Percentiles rank a stretch among this genome's conserved stretches.
Conservation (phyloP, 2,888 invertebrate genomes). For the Stictocephala bisonia region DNA sequence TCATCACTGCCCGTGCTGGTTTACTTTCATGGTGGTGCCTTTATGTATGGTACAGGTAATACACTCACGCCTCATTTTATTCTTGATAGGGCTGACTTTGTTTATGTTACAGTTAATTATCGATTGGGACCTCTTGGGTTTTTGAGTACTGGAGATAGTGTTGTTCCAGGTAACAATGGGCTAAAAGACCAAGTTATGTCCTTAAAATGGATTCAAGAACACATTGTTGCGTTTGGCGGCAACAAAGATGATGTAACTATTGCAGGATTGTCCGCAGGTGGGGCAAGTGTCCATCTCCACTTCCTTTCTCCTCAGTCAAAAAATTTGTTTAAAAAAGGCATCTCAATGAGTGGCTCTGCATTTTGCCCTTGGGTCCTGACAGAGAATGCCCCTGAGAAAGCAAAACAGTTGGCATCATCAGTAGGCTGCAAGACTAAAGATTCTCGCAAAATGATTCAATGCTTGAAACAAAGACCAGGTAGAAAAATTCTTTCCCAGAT, state of each 20-base stretch:
- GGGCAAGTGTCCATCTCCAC: constrained; percentile 61
- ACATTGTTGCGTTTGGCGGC: constrained; percentile 62
- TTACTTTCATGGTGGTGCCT: constrained; percentile 67
- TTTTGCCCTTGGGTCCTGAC: constrained; percentile 73
- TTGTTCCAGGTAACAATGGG: constrained; percentile 62
- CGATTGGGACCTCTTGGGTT: constrained; percentile 65
- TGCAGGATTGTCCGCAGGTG: constrained; percentile 63
- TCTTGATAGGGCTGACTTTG: constrained; percentile 69
- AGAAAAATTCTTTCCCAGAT: constrained; percentile 39
- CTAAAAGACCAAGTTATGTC: constrained; percentile 61
- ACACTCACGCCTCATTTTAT: constrained; percentile 70
- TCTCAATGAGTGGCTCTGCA: constrained; percentile 78
- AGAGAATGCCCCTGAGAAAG: constrained; percentile 71
- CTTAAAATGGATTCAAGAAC: constrained; percentile 57
- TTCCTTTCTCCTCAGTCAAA: constrained; percentile 61
- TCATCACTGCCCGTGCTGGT: constrained; percentile 64
- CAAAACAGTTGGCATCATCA: constrained; percentile 70
- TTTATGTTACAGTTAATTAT: constrained; percentile 64
- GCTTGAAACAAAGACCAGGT: constrained; percentile 73
- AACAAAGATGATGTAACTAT: constrained; percentile 61
- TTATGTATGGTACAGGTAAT: constrained; percentile 72
- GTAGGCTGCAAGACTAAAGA: constrained; percentile 73
- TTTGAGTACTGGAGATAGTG: constrained; percentile 60
- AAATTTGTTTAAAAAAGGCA: constrained; percentile 70
- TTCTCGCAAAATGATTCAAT: constrained; percentile 71